Conservation (phyloP, 1,140 invertebrate genomes). For the Listronotus oregonensis region DNA sequence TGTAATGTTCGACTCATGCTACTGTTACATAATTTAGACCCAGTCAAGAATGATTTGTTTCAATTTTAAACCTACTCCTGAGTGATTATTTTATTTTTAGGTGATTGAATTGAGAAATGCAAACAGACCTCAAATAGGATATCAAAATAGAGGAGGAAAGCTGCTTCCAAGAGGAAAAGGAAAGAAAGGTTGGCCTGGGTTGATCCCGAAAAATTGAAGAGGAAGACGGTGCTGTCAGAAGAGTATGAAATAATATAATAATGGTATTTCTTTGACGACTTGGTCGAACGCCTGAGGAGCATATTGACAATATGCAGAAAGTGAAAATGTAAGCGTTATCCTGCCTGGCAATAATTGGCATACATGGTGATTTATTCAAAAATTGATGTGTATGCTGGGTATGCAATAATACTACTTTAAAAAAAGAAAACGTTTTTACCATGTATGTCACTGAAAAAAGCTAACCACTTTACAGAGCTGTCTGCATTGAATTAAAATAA, state of each 20-base stretch:
- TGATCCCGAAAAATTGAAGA: conserved; percentile 65
- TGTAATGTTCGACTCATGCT: too few relatives aligned
- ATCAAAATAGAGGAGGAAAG: conserved; percentile 82
- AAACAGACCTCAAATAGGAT: conserved; percentile 76
- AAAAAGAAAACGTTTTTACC: too few relatives aligned
- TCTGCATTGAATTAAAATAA: too few relatives aligned
- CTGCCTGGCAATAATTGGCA: too few relatives aligned
- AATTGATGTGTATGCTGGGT: too few relatives aligned
- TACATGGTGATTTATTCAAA: too few relatives aligned
- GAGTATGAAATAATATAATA: conserved; percentile 60
- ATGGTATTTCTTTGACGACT: conserved; percentile 62
- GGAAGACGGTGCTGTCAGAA: conserved; percentile 62
- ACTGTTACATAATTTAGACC: too few relatives aligned
- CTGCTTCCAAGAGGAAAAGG: conserved; percentile 83
- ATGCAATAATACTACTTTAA: too few relatives aligned
- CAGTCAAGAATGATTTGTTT: too few relatives aligned
- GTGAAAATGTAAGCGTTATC: conserved; percentile 45
- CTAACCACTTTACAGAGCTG: too few relatives aligned
- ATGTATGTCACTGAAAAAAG: too few relatives aligned
- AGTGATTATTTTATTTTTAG: neutral
- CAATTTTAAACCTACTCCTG: too few relatives aligned
- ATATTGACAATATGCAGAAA: conserved; percentile 34
- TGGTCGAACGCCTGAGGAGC: conserved; percentile 57
- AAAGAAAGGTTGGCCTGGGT: conserved; percentile 67
- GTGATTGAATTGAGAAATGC: conserved; percentile 65